phyloP scores from a whole-genome alignment of 2,797 vertebrate species.

The Psittacula derbiana region DNA sequence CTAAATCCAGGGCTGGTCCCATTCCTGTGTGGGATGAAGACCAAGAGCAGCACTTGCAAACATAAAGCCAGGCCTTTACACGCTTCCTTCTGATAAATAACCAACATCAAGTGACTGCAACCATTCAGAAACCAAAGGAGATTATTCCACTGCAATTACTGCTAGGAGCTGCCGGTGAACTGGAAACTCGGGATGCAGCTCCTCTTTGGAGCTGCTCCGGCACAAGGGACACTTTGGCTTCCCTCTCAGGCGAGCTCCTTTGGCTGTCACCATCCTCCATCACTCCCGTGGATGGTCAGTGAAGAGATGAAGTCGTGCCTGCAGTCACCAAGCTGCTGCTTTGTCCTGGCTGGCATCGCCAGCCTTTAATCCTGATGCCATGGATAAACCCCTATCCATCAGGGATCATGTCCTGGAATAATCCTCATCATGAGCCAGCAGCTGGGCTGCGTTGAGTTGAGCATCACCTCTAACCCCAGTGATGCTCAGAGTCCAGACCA shows the following conservation, averaged over 20 bases:
- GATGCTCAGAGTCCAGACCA: rapidly evolving
- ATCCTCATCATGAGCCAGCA: rapidly evolving
- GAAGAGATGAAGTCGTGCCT: rapidly evolving
- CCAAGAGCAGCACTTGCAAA: background rate
- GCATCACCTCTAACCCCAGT: background rate
- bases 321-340: background rate
- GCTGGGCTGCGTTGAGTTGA: background rate
- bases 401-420: background rate
- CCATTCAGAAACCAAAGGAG: background rate
- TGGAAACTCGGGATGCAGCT: background rate
- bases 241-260: background rate
- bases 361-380: background rate
- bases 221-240: background rate
- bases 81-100: rapidly evolving
- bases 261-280: rapidly evolving
- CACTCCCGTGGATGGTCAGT: rapidly evolving
- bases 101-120: background rate
- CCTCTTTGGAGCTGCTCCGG: background rate
- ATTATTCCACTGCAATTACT: rapidly evolving
- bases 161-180: background rate
- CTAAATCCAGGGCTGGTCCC: background rate
- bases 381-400: rapidly evolving
- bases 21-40: rapidly evolving
- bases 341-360: background rate
- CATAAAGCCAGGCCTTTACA: background rate